A percentile compares a stretch with the other conserved stretches of the same genome.
Conservation (phyloP, 2,888 invertebrate species). For the Tetanocera ferruginea region DNA sequence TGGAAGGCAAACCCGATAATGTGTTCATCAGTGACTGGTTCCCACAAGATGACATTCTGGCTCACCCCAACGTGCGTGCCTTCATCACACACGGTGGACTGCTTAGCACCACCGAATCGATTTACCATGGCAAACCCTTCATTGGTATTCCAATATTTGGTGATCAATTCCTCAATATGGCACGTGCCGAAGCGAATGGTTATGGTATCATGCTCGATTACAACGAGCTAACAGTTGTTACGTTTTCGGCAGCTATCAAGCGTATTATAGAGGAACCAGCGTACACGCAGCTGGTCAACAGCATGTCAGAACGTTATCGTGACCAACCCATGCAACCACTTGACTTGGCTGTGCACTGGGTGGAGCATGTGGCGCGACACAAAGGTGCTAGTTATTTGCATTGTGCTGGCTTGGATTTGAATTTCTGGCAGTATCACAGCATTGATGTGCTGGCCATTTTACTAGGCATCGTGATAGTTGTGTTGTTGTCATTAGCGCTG, state of each 20-base stretch:
- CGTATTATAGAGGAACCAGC: slow-evolving; percentile 52
- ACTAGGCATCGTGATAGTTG: slow-evolving; percentile 44
- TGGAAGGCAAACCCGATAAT: slow-evolving; percentile 63
- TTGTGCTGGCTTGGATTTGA: slow-evolving; percentile 61
- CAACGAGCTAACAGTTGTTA: slow-evolving; percentile 60
- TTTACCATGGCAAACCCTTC: slow-evolving; percentile 71
- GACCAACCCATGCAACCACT: slow-evolving; percentile 64
- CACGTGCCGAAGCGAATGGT: slow-evolving; percentile 67
- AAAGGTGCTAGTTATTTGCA: slow-evolving; percentile 66
- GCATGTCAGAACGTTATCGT: slow-evolving; percentile 59
- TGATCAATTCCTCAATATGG: slow-evolving; percentile 72
- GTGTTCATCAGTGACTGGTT: slow-evolving; percentile 69
- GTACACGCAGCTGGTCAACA: slow-evolving; percentile 50
- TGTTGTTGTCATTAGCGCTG: slow-evolving; percentile 30
- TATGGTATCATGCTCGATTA: slow-evolving; percentile 67
- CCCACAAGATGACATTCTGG: slow-evolving; percentile 70
- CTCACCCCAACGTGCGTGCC: slow-evolving; percentile 70
- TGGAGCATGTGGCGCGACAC: slow-evolving; percentile 64
- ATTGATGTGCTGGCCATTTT: slow-evolving; percentile 60
- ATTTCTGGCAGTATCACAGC: slow-evolving; percentile 61
- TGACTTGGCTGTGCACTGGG: slow-evolving; percentile 65
- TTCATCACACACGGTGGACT: slow-evolving; percentile 72
- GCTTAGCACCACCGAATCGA: slow-evolving; percentile 70
- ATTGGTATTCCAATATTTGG: slow-evolving; percentile 72
- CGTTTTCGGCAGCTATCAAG: slow-evolving; percentile 54